Percentiles rank a stretch among this genome's conserved stretches.
Evolutionary conservation across 2,888 invertebrate genomes (phyloP).

Genomic region (Agonopterix alstromeriana): DNA sequence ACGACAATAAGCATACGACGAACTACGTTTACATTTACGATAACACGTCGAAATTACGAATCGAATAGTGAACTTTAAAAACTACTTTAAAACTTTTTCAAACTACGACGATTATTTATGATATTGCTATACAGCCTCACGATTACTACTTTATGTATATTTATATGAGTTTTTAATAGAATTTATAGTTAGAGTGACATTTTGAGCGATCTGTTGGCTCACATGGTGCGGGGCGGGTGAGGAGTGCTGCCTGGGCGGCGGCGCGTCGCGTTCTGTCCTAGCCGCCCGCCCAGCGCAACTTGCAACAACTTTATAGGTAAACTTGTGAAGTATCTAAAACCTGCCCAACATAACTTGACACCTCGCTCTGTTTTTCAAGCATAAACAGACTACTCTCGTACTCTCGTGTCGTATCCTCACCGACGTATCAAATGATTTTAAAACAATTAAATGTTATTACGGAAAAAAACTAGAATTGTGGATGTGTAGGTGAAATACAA

Average conservation of each 20-base stretch:
- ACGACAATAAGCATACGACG: slow-evolving; percentile 25
- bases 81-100: slow-evolving; percentile 30
- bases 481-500: too few species aligned
- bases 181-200: slow-evolving; percentile 19
- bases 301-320: too few species aligned
- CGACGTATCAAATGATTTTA: too few species aligned
- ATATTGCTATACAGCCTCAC: slow-evolving; percentile 32
- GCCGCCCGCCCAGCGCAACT: slow-evolving; percentile 29
- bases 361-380: too few species aligned
- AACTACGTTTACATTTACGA: slow-evolving; percentile 14
- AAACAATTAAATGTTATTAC: too few species aligned
- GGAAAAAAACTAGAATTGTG: too few species aligned
- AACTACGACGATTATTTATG: slow-evolving; percentile 9
- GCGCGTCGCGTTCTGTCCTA: slow-evolving; percentile 51
- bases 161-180: slow-evolving; percentile 12
- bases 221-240: slow-evolving; percentile 31
- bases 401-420: too few species aligned
- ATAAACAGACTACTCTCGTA: too few species aligned
- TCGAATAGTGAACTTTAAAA: slow-evolving; percentile 15
- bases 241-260: slow-evolving; percentile 33
- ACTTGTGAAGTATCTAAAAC: too few species aligned
- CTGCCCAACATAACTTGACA: too few species aligned
- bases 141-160: slow-evolving; percentile 8
- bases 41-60: slow-evolving; percentile 22
- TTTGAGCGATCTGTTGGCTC: slow-evolving; percentile 16